Conservation (phyloP, 2,797 vertebrate genomes). For the Xyrichtys novacula region DNA sequence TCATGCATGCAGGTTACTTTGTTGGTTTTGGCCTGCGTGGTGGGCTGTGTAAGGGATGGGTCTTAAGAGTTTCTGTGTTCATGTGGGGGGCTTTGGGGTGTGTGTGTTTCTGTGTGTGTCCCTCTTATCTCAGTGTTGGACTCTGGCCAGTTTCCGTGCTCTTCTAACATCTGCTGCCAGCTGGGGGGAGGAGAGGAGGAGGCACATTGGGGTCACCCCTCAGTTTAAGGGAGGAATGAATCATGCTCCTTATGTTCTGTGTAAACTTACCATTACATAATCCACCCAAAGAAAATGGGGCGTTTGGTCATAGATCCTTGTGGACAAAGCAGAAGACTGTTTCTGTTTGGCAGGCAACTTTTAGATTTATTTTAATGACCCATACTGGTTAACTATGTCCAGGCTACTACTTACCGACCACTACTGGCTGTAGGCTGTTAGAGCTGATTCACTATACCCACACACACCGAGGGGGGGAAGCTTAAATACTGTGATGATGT, state of each 20-base stretch:
- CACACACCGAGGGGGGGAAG: background rate
- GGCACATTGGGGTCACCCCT: slow-evolving; percentile 44
- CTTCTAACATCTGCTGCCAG: slow-evolving; percentile 60
- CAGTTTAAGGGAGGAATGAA: slow-evolving; percentile 55
- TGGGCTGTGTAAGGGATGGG: slow-evolving; percentile 16
- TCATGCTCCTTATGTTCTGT: slow-evolving; percentile 37
- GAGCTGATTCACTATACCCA: background rate
- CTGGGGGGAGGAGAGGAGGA: slow-evolving; percentile 24
- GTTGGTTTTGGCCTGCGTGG: slow-evolving; percentile 42
- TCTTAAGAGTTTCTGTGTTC: slow-evolving; percentile 7
- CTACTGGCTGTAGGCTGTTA: background rate
- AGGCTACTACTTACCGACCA: background rate
- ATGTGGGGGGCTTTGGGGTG: slow-evolving; percentile 6
- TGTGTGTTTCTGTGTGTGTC: slow-evolving; percentile 8
- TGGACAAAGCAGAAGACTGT: background rate
- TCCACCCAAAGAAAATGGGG: background rate
- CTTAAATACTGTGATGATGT: background rate
- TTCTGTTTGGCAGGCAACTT: background rate
- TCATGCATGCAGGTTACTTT: background rate
- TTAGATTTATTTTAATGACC: background rate
- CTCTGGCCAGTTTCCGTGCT: slow-evolving; percentile 34
- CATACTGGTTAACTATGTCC: background rate
- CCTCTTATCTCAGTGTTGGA: slow-evolving; percentile 59
- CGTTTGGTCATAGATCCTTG: slow-evolving; percentile 8
- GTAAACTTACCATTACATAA: slow-evolving; percentile 33